A percentile compares a stretch with the other conserved stretches of the same genome.
Conservation (phyloP, 2,113 vertebrate species). For the Mormyrus iriodes region DNA sequence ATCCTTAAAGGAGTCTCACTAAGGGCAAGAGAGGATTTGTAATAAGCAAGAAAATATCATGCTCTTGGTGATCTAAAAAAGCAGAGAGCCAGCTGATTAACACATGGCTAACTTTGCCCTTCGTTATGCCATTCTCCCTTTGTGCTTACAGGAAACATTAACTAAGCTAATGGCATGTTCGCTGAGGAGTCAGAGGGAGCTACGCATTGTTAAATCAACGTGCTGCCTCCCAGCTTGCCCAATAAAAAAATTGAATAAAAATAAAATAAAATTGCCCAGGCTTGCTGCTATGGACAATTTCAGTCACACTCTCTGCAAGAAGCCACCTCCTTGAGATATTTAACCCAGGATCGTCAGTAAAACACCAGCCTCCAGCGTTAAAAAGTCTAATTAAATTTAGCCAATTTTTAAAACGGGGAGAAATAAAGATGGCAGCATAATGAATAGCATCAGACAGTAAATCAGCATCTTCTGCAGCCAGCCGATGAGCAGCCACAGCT, state of each 20-base stretch:
- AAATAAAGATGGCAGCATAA: slow-evolving; percentile 36
- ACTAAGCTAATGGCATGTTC: background rate
- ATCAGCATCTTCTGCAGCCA: slow-evolving; percentile 55
- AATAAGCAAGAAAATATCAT: background rate
- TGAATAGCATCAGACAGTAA: slow-evolving; percentile 56
- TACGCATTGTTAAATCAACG: background rate
- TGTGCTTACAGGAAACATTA: background rate
- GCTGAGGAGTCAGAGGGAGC: background rate
- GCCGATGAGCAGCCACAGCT: slow-evolving; percentile 33
- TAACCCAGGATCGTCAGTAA: background rate
- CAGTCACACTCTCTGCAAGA: slow-evolving; percentile 4
- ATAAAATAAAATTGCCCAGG: background rate
- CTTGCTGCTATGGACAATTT: background rate
- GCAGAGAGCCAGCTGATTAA: background rate
- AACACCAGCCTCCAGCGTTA: slow-evolving; percentile 18
- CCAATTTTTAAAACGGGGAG: slow-evolving; percentile 36
- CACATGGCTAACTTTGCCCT: background rate
- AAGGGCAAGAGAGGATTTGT: background rate
- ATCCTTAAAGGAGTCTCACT: background rate
- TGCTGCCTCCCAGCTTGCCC: background rate
- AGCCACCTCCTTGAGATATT: background rate
- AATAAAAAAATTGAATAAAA: background rate
- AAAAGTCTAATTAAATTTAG: slow-evolving; percentile 61
- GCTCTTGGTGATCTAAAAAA: background rate
- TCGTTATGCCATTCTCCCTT: background rate